Percentiles rank a stretch among this genome's conserved stretches.
Evolutionary conservation across 2,113 vertebrate genomes (phyloP).

Genomic region (Rhodinocichla rosea): DNA sequence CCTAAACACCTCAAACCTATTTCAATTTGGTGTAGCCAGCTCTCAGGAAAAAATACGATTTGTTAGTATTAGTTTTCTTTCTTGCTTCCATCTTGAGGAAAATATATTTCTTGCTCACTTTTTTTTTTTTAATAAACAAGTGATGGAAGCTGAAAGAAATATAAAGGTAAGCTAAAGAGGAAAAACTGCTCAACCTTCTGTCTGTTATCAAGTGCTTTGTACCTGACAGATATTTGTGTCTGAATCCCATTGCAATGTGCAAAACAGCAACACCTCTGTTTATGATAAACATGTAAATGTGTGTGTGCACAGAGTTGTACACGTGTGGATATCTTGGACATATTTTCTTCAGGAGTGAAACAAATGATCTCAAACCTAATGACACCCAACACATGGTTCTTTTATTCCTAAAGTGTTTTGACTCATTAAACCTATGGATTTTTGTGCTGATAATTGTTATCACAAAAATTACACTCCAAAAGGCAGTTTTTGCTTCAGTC

Average conservation of each 20-base stretch:
- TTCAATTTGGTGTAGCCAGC: not conserved
- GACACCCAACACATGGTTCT: not conserved
- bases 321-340: accelerated
- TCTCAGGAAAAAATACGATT: not conserved
- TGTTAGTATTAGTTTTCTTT: not conserved
- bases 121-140: not conserved
- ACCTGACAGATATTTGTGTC: not conserved
- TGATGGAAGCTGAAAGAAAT: not conserved
- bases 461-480: not conserved
- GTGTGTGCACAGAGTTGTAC: accelerated
- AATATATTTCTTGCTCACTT: not conserved
- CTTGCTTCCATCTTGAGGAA: not conserved
- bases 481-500: not conserved
- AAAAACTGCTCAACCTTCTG: not conserved
- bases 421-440: not conserved
- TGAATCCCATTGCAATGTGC: accelerated
- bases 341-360: not conserved
- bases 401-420: not conserved
- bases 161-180: not conserved
- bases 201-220: not conserved
- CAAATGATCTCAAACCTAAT: not conserved
- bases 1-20: not conserved
- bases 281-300: accelerated
- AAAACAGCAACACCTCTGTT: not conserved
- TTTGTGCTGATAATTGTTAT: not conserved